phyloP scores from a whole-genome alignment of 1,140 invertebrate genomes.

The Drosophila truncata region DNA sequence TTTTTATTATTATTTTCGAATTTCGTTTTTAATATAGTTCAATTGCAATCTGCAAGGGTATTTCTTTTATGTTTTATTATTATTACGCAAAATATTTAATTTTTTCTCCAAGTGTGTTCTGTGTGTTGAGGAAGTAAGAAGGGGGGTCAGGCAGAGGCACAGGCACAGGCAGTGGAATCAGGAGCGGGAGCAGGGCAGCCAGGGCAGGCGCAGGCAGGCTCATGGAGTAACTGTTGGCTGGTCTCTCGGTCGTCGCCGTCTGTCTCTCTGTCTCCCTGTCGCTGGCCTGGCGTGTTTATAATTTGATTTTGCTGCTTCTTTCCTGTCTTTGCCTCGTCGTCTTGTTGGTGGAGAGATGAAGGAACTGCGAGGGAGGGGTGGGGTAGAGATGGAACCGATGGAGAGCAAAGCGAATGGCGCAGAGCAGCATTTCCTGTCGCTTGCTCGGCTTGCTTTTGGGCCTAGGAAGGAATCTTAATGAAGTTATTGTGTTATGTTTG shows the following conservation, averaged over 20 bases:
- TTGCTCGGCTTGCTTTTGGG: conserved; percentile 62
- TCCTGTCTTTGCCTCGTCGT: conserved; percentile 56
- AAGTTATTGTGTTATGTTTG: conserved; percentile 75
- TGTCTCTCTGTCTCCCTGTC: conserved; percentile 40
- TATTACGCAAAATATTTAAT: too few relatives aligned
- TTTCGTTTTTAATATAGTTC: too few relatives aligned
- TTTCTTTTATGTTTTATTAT: too few relatives aligned
- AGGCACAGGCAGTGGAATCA: conserved; percentile 10
- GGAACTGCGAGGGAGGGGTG: background rate
- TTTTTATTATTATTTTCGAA: too few relatives aligned
- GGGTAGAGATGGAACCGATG: conserved; percentile 21
- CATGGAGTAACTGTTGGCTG: conserved; percentile 52
- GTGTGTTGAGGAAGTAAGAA: background rate
- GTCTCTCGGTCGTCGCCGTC: conserved; percentile 42
- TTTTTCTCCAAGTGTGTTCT: background rate
- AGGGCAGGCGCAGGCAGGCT: conserved; percentile 5
- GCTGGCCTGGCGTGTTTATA: conserved; percentile 79
- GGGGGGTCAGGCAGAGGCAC: conserved; percentile 8
- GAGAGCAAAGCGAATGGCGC: conserved; percentile 43
- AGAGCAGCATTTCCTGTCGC: conserved; percentile 77
- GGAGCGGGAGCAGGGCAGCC: conserved; percentile 8
- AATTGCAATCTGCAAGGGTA: too few relatives aligned
- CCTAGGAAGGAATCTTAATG: conserved; percentile 80
- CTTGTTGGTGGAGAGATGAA: conserved; percentile 25
- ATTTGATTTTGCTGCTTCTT: conserved; percentile 82